These are phyloP conservation scores for Tylochromis polylepis DNA, from an alignment of 2,113 vertebrate species.

Conservation along the genomic window DNA sequence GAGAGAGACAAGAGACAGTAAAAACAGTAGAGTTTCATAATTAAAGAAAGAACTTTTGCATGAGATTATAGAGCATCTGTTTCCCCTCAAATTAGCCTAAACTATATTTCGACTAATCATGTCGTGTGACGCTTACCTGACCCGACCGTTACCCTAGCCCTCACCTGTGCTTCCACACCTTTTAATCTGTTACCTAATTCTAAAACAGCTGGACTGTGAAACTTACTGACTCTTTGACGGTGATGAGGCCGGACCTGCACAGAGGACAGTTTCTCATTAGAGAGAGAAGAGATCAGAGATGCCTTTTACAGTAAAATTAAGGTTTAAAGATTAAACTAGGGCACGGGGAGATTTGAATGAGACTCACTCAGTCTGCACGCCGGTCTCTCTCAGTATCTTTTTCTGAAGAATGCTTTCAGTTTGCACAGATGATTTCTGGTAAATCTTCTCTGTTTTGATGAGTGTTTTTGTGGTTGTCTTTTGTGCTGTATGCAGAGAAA, in stretches of 20 bases:
- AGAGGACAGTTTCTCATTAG: neutral
- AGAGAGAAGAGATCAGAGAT: neutral
- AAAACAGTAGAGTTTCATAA: neutral
- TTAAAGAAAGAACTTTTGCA: accelerated
- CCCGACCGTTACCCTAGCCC: neutral
- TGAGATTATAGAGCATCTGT: neutral
- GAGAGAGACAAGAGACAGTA: neutral
- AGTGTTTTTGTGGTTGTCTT: neutral
- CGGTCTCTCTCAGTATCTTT: slow-evolving; percentile 29
- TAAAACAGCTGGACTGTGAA: neutral
- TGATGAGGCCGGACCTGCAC: slow-evolving; percentile 65
- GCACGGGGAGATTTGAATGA: neutral
- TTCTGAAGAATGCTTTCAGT: neutral
- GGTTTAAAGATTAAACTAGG: neutral
- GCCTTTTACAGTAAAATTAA: neutral
- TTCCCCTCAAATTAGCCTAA: neutral
- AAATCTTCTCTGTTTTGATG: neutral
- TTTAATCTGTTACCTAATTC: neutral
- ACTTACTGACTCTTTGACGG: slow-evolving; percentile 70
- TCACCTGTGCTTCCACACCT: neutral
- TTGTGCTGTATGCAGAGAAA: slow-evolving; percentile 19
- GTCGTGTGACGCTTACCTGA: neutral
- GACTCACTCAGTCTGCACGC: slow-evolving; percentile 73
- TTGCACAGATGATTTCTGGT: neutral
- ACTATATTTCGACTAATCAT: neutral